Percentiles rank a stretch among this genome's conserved stretches.
Conservation (phyloP, 2,797 vertebrate species). For the Oophaga sylvatica region DNA sequence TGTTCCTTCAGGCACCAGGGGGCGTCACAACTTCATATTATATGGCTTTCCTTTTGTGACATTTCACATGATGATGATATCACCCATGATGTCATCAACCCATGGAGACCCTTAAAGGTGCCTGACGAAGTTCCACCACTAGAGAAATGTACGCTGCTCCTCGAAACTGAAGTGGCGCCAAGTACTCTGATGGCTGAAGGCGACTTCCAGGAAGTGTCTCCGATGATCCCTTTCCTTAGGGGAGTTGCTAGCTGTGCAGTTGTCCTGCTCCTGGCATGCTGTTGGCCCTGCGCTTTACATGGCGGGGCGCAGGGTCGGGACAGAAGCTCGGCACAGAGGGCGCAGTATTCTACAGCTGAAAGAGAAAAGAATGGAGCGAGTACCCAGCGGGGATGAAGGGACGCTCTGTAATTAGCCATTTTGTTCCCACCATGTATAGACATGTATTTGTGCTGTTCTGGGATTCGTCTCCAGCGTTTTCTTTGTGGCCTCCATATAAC, state of each 20-base stretch:
- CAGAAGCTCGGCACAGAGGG: background rate
- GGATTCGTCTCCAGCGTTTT: background rate
- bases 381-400: constrained; percentile 26
- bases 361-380: background rate
- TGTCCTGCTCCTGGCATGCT: background rate
- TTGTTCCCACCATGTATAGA: background rate
- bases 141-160: too few species aligned
- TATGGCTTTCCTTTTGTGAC: too few species aligned
- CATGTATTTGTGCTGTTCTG: background rate
- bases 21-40: too few species aligned
- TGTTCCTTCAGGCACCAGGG: too few species aligned
- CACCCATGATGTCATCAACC: too few species aligned
- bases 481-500: background rate
- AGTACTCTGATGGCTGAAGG: too few species aligned
- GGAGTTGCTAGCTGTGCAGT: background rate
- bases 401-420: background rate
- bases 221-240: background rate
- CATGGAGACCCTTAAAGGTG: too few species aligned
- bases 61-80: too few species aligned
- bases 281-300: background rate
- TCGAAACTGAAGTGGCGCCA: too few species aligned
- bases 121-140: too few species aligned
- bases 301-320: background rate
- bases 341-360: background rate
- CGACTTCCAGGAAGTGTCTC: background rate